Base-by-base conservation (phyloP, 2,797 vertebrate species). In the Miichthys miiuy region DNA sequence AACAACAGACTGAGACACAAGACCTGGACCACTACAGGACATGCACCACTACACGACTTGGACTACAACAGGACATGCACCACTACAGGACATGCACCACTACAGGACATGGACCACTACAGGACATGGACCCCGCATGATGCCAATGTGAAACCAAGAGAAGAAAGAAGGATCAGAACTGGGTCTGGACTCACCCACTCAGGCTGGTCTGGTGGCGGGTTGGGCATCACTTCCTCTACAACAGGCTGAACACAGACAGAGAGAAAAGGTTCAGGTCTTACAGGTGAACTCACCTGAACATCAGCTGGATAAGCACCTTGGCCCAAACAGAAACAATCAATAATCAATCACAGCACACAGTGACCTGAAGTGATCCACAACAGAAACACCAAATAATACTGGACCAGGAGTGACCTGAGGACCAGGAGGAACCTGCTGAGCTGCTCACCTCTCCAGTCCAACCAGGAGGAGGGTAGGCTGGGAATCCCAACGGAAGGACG, bases 111-210 rank as follows among this genome's bases (percentile, higher is more conserved):
- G 30, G 5, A 30, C 5, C 30, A 30, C 30, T 1, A 30, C 30
- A 30, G 30, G 30, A 6, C 30, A 6, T 30, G 30, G 5, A 30
- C 30, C n/a, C n/a, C n/a, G n/a, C n/a, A n/a, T n/a, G n/a, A n/a
- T n/a, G n/a, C n/a, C n/a, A n/a, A n/a, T 34, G 30, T 34, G 6
- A 34, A 34, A 34, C 30, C 30, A 34, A 34, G 30, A 34, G 30
- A 34, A 34, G 6, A 34, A 34, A 34, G 30, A 34, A 34, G 18
- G 9, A 10, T 51, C 48, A 1, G 20, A 23, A 60, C 21, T 17
- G 2, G 25, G 30, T 54, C 23, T 42, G 44, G 0, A 88, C 92
- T 89, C 38, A 94, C 92, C 93, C 93, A 94, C 80, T 92, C 87
- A 0, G 93, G 91, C 82, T 93, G 91, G 0, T 94, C 93, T 0